Evolutionary conservation across 2,797 vertebrate species (phyloP).

Genomic region (Ibycter americanus): DNA sequence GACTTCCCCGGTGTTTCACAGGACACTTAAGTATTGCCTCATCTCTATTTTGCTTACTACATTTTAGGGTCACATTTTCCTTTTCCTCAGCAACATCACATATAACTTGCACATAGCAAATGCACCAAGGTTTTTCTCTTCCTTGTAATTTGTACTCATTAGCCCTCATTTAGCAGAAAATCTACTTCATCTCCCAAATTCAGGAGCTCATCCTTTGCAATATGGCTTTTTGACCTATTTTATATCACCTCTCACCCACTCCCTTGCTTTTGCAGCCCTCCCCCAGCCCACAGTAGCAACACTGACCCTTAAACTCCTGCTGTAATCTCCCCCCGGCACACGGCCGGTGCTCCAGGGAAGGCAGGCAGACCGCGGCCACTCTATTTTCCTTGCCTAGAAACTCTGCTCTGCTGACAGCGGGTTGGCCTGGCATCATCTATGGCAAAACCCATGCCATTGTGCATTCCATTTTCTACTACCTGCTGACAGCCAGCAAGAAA

Average conservation of each 20-base stretch:
- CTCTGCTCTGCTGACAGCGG: background rate
- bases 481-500: background rate
- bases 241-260: background rate
- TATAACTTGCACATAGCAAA: background rate
- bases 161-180: background rate
- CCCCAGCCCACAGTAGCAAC: accelerated
- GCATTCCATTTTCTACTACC: background rate
- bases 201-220: background rate
- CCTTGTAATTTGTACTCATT: background rate
- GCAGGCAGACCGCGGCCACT: background rate
- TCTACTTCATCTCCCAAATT: background rate
- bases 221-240: background rate
- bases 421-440: background rate
- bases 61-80: background rate
- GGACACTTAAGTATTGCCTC: background rate
- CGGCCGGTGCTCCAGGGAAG: accelerated
- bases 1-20: background rate
- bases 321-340: background rate
- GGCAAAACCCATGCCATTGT: background rate
- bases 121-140: background rate
- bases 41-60: background rate
- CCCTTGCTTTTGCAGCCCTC: background rate
- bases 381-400: background rate
- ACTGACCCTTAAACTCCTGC: background rate
- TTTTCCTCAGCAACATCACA: background rate